These are phyloP conservation scores for Mesorhabditis belari DNA, from an alignment of 2,888 invertebrate species.

Conservation along the genomic window DNA sequence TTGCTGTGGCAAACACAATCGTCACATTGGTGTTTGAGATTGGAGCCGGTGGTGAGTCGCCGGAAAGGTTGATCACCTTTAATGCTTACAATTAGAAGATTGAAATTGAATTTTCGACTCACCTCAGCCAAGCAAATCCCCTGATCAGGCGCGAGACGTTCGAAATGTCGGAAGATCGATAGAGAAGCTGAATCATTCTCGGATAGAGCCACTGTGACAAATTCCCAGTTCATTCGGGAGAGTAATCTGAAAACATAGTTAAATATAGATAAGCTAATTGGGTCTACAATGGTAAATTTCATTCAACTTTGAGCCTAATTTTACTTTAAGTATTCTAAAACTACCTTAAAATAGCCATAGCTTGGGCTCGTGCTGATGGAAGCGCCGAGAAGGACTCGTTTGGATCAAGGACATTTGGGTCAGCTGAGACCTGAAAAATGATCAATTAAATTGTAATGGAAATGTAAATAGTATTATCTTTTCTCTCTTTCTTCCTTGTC, in stretches of 20 bases:
- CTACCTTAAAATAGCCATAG: constrained; percentile 31
- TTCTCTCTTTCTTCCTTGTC: no score
- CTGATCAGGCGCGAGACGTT: constrained; percentile 29
- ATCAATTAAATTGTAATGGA: no score
- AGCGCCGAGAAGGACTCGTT: constrained; percentile 27
- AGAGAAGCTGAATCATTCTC: constrained; percentile 38
- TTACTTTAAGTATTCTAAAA: no score
- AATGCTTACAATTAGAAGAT: neutral
- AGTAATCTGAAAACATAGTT: constrained; percentile 20
- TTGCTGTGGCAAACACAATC: constrained; percentile 35
- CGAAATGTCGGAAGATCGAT: constrained; percentile 41
- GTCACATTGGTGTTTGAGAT: constrained; percentile 42
- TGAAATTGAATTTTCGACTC: neutral
- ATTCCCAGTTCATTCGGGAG: constrained; percentile 42
- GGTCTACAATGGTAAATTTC: no score
- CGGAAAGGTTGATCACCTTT: constrained; percentile 22
- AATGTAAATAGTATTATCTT: no score
- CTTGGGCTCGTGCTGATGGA: constrained; percentile 34
- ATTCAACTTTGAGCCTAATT: no score
- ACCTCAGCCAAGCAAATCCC: constrained; percentile 46
- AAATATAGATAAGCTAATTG: no score
- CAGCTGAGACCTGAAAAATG: neutral
- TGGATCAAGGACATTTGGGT: neutral
- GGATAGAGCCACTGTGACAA: constrained; percentile 38
- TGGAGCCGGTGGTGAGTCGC: constrained; percentile 4